Evolutionary conservation across 53 echinoderm and acorn worm genomes (phyloP).

Genomic region (Astropecten irregularis): DNA sequence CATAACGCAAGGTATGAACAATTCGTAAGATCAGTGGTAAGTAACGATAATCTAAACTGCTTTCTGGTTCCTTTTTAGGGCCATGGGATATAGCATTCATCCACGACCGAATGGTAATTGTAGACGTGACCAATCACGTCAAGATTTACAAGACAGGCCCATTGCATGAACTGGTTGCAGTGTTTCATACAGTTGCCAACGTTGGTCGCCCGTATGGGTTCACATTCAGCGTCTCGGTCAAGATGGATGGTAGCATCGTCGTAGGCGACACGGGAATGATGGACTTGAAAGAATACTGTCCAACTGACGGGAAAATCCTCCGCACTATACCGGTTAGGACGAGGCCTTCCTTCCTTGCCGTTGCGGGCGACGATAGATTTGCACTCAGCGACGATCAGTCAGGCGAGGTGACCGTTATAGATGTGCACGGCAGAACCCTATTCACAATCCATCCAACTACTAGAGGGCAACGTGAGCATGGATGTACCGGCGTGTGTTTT

Average conservation of each 20-base stretch:
- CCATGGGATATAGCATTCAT: neutral
- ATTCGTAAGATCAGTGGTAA: no score
- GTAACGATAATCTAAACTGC: no score
- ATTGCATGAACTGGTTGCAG: neutral
- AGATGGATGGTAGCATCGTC: constrained; percentile 7
- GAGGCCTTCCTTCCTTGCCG: neutral
- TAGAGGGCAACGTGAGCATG: no score
- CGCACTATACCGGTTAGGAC: neutral
- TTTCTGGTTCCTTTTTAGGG: no score
- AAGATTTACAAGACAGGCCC: neutral
- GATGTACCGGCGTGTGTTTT: no score
- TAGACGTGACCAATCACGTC: neutral
- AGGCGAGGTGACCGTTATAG: no score
- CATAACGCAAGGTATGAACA: no score
- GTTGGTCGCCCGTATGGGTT: neutral
- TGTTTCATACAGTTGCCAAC: neutral
- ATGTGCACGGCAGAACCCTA: no score
- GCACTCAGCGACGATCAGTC: no score
- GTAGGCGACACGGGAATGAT: neutral
- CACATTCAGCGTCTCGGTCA: neutral
- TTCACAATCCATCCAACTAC: no score
- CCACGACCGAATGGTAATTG: neutral
- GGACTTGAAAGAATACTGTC: neutral
- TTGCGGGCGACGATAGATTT: no score
- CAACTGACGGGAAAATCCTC: neutral